Evolutionary conservation across 2,797 vertebrate species (phyloP).

Genomic region (Molossus alvarezi): DNA sequence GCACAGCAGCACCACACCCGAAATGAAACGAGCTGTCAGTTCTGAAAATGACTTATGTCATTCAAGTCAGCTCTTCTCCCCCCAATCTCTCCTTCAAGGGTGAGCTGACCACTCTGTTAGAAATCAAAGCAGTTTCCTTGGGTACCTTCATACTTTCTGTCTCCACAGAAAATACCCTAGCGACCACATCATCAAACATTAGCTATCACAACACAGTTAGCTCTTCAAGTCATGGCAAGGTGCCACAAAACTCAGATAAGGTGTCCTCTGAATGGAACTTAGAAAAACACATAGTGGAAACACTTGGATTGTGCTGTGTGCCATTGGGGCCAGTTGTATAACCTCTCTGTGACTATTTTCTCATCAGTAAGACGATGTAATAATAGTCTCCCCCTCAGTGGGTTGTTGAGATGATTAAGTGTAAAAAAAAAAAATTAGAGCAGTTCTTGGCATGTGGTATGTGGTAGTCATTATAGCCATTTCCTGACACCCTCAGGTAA

Average conservation of each 20-base stretch:
- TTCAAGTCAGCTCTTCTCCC: neutral
- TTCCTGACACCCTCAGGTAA: neutral
- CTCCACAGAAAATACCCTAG: neutral
- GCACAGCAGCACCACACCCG: neutral
- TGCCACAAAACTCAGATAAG: neutral
- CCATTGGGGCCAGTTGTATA: neutral
- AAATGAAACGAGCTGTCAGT: neutral
- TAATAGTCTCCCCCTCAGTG: neutral
- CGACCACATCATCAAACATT: neutral
- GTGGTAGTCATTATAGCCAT: neutral
- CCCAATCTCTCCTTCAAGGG: neutral
- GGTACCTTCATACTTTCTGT: slow-evolving; percentile 7
- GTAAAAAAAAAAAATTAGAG: slow-evolving; percentile 35
- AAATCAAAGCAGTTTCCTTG: neutral
- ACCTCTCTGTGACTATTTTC: neutral
- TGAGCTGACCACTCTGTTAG: neutral
- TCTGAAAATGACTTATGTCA: slow-evolving; percentile 34
- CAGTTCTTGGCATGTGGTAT: neutral
- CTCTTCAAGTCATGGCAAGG: neutral
- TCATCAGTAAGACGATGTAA: neutral
- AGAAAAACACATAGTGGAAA: neutral
- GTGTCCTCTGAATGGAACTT: slow-evolving; percentile 7
- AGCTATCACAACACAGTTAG: neutral
- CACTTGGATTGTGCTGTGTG: neutral
- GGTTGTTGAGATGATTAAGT: slow-evolving; percentile 45